These are phyloP conservation scores for Cistogaster globosa DNA, from an alignment of 2,888 invertebrate species.

Conservation along the genomic window DNA sequence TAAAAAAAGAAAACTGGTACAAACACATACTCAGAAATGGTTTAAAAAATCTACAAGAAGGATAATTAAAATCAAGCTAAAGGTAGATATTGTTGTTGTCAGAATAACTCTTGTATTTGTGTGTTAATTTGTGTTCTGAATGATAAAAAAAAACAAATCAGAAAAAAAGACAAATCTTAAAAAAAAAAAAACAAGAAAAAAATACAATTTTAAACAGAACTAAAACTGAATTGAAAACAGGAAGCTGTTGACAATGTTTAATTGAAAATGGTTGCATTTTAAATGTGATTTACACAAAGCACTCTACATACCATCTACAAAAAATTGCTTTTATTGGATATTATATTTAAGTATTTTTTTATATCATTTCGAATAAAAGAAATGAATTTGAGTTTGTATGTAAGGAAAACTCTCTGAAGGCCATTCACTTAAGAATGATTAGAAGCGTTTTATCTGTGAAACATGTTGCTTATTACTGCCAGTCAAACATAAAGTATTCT, in stretches of 20 bases:
- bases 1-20: conserved; percentile 10
- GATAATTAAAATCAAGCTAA: conserved; percentile 40
- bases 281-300: conserved; percentile 77
- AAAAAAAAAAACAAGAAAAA: conserved; percentile 4
- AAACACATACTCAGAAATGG: not conserved
- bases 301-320: conserved; percentile 6
- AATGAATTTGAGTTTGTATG: no score
- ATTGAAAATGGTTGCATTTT: conserved; percentile 83
- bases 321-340: no score
- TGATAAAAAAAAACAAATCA: conserved; percentile 33
- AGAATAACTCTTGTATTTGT: conserved; percentile 36
- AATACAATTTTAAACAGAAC: conserved; percentile 38
- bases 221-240: conserved; percentile 19
- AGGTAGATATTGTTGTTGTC: conserved; percentile 65
- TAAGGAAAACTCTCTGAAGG: no score
- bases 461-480: no score
- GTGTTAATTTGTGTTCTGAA: conserved; percentile 10
- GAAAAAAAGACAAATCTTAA: no score
- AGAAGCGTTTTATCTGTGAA: no score
- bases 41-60: conserved; percentile 17
- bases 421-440: no score
- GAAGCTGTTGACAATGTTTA: conserved; percentile 77
- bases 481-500: no score
- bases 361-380: no score
- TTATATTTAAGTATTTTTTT: no score